Evolutionary conservation across 1,140 invertebrate species (phyloP), one percentile per base, ranked within the genome.

Genomic region (Drosophila truncata): DNA sequence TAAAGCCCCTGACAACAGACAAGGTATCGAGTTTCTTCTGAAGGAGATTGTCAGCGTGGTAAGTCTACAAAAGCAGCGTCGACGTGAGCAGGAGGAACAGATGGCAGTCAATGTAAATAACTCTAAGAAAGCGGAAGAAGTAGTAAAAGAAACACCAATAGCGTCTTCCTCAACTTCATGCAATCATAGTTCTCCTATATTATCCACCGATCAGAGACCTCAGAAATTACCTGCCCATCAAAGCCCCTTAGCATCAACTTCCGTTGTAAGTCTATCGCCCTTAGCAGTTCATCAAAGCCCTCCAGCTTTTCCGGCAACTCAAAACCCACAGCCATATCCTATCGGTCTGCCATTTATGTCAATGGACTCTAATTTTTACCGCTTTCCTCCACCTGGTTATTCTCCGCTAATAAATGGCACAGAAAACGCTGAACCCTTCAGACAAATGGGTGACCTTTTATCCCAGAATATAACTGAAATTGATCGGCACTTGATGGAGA

Each of bases 401-500:
- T 11, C 47, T 14, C 49, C 39, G 10, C 31, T 37, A 10, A 29
- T 10, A 13, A 37, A 13, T 58, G 50, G 59, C n/a, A 10, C 25
- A 8, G 27, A 44, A 13, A 23, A 37, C 42, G 2, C 37, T 23
- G 11, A 55, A 25, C 16, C 46, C 2, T 16, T 83, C 4, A 57
- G 42, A 23, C 44, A 71, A 25, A 13, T 54, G 18, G 59, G 37
- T 6, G 79, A 82, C 6, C 52, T 70, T 2, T 60, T 91, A 20
- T 55, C 69, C 4, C 77, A 86, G 9, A 87, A 65, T 60, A 37
- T 92, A 23, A 60, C 79, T 8, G 92, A 93, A 41, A 85, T 91
- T 14, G 92, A 93, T 83, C 63, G 87, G 0, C 86, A 82, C 8
- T 37, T 93, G 18, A 50, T 92, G 62, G 91, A 92, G 37, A 74